Evolutionary conservation across 2,797 vertebrate species (phyloP), one percentile per base, ranked within the genome.

Genomic region (Coluber constrictor): DNA sequence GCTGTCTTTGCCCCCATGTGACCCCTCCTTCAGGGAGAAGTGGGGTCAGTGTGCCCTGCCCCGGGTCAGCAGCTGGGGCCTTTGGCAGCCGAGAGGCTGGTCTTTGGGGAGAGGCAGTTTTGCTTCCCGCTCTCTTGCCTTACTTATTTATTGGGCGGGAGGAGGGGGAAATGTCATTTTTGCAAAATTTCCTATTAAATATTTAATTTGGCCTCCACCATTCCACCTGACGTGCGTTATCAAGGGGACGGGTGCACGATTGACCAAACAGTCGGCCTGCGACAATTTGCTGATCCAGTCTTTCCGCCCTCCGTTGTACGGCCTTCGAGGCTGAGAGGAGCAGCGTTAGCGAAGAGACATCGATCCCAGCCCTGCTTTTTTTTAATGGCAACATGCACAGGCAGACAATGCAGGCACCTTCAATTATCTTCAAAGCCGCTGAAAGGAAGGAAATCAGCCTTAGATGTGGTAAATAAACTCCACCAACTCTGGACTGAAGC

Each of bases 351-450:
- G 60, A 95, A 97, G 96, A 94, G 93, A 96, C 97, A 97, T 98
- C 91, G 97, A 98, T 98, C 97, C 95, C 92, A 47, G 96, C 97
- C 96, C 97, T 97, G 18, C n/a, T 23, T 27, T 57, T 47, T 60
- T 92, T 61, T 94, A 66, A 89, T 27, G 90, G 90, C n/a, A 86
- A 96, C 97, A 96, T 98, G 96, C 92, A 60, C 96, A 97, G 96
- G 96, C 97, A 98, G 97, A 98, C 95, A 96, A 97, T 95, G 97
- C 96, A 94, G 96, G 96, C 96, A 95, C 94, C 97, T 97, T 97
- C 97, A 98, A 97, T 98, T 98, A 98, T 97, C 97, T 97, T 98
- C 97, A 97, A 97, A 98, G 97, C 97, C 94, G 95, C 96, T 93
- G 96, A 97, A 97, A 96, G 97, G 96, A 97, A 96, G 97, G 97